Evolutionary conservation across 2,113 vertebrate species (phyloP), one percentile per base, ranked within the genome.

Genomic region (Apus apus): DNA sequence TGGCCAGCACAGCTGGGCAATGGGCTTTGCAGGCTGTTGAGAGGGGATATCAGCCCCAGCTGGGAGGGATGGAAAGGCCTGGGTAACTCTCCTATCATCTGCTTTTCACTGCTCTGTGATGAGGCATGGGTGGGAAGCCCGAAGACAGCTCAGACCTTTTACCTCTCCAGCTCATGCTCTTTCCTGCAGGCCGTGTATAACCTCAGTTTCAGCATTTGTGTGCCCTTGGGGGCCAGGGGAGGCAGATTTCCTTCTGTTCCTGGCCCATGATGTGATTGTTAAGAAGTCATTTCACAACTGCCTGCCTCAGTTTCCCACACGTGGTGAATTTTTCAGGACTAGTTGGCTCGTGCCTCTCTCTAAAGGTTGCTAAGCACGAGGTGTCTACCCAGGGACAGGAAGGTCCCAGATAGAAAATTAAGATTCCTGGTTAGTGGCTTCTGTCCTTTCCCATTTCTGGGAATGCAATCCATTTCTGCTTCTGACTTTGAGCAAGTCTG

Each of bases 201-300:
- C 66, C 74, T 71, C 36, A 12, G 26, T 50, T 64, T 64, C 66
- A 56, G 57, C 50, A 1, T 30, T n/a, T 13, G 8, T 20, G 34
- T 60, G 29, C 77, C 70, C 65, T 11, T 9, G 51, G 53, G 54
- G 32, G 17, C 23, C 20, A 6, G 54, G 58, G 84, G 51, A 73
- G 0, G 3, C 48, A 78, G 66, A 48, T 82, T 93, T 74, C 40
- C 45, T 85, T 71, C 58, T 22, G 3, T 43, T 89, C 17, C 64
- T 81, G 87, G 60, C 67, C 51, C 2, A 0, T 19, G 3, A 46
- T 1, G 1, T 15, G 2, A 32, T 60, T 32, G 2, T n/a, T n/a
- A 79, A 57, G 36, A 58, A 90, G 50, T 65, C 5, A 1, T 87
- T 93, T 43, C 58, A 43, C 81, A 87, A 62, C 87, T 53, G 50